These are phyloP conservation scores for Ametastegia equiseti DNA, from an alignment of 2,888 invertebrate species.

Conservation along the genomic window DNA sequence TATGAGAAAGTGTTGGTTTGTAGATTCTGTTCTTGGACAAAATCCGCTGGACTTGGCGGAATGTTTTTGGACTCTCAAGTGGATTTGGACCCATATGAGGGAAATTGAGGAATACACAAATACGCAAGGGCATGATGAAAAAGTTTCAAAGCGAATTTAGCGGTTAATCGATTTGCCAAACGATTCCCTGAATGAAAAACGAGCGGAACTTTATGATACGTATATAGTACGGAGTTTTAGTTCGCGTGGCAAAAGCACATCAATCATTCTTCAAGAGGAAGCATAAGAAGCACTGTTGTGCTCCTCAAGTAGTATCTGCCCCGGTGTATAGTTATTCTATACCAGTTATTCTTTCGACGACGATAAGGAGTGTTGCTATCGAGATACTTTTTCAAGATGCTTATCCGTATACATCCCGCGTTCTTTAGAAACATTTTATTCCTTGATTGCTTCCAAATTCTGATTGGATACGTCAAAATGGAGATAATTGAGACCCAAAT, in stretches of 20 bases:
- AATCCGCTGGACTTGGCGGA: too few relatives aligned
- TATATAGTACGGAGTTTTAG: background rate
- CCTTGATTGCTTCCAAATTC: background rate
- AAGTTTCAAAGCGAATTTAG: background rate
- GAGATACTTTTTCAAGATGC: background rate
- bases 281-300: background rate
- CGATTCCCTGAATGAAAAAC: background rate
- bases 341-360: background rate
- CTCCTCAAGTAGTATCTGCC: background rate
- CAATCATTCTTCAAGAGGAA: slow-evolving; percentile 34
- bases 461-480: background rate
- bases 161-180: background rate
- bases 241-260: slow-evolving; percentile 28
- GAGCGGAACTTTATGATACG: background rate
- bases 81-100: too few relatives aligned
- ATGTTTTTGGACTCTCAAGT: background rate
- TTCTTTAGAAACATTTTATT: too few relatives aligned
- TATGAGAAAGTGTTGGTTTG: too few relatives aligned
- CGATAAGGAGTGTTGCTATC: background rate
- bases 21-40: too few relatives aligned
- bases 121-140: background rate
- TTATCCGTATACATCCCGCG: too few relatives aligned
- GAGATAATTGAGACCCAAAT: background rate
- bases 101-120: background rate
- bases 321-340: background rate